A percentile compares a stretch with the other conserved stretches of the same genome.
Conservation (phyloP, 1,140 invertebrate genomes). For the Bombus sylvicola region DNA sequence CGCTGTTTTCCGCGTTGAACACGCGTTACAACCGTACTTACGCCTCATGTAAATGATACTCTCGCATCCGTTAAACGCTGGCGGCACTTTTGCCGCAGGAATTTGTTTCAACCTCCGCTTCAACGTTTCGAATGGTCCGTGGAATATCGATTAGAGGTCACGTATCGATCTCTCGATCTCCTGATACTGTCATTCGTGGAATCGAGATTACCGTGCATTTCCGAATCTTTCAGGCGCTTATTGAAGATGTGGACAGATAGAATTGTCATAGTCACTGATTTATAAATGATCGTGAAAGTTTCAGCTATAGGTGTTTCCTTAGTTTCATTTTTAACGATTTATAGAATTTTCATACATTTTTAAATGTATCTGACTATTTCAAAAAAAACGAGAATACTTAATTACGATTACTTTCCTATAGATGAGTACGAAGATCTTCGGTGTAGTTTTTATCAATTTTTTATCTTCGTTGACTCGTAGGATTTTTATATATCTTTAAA, state of each 20-base stretch:
- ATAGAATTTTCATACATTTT: too few species aligned
- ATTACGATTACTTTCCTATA: too few species aligned
- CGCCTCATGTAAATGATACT: conserved; percentile 30
- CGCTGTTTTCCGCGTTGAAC: not conserved
- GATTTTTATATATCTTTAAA: too few species aligned
- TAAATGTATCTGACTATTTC: too few species aligned
- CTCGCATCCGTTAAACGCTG: conserved; percentile 2
- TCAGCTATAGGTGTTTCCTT: too few species aligned
- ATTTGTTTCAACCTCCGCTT: conserved; percentile 28
- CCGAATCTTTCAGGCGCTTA: not conserved
- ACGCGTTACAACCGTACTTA: conserved; percentile 35
- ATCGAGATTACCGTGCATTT: not conserved
- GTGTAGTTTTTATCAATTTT: too few species aligned
- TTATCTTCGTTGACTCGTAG: too few species aligned
- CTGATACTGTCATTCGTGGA: not conserved
- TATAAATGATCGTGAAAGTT: too few species aligned
- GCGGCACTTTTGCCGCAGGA: not conserved
- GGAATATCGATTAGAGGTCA: conserved; percentile 27
- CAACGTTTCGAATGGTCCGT: not conserved
- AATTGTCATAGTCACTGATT: too few species aligned
- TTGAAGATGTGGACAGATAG: not conserved
- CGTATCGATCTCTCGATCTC: not conserved
- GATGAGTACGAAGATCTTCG: too few species aligned
- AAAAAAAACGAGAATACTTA: too few species aligned
- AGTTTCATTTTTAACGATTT: too few species aligned